Evolutionary conservation across 2,888 invertebrate genomes (phyloP), one percentile per base, ranked within the genome.

Genomic region (Tyria jacobaeae): DNA sequence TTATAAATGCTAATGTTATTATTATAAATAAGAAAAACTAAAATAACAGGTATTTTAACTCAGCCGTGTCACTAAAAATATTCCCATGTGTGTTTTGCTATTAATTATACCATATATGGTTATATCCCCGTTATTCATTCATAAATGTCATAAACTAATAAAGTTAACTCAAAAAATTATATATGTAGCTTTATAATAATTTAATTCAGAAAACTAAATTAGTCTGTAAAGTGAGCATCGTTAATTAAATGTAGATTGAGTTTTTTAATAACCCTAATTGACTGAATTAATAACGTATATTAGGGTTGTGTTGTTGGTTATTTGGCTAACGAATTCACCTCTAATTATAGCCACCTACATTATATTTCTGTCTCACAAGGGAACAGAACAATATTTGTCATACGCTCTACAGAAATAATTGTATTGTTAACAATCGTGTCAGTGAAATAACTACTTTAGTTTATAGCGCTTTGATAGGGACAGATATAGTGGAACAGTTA

Each of bases 241-340:
- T 80, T 82, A 83, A 78, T 80, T 80, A 73, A 71, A 82, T 80
- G 81, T 80, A 76, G 76, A 75, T 76, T 73, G 73, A 75, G 73
- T 81, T 81, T 78, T 80, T 81, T 82, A 83, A 82, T 81, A 83
- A 76, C 75, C 65, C 68, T 82, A 84, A 84, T 85, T 84, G 84
- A 80, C 58, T 70, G 78, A 80, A 79, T 80, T 81, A 83, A 83
- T 85, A 78, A 81, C 73, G 66, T 60, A 67, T 67, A 69, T 56
- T 64, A 67, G 68, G 64, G 70, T 67, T 71, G 73, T 64, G 71
- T 62, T 65, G 70, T 66, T 59, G 60, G 58, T 65, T 68, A 72
- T 61, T 76, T 71, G 66, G 54, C 68, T 70, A 76, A 73, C 68
- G 64, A 73, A 70, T 68, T 54, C 50, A 54, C 57, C 2, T 52